Percentiles rank a stretch among this genome's conserved stretches.
Conservation (phyloP, 1,140 invertebrate species). For the Euura lappo region DNA sequence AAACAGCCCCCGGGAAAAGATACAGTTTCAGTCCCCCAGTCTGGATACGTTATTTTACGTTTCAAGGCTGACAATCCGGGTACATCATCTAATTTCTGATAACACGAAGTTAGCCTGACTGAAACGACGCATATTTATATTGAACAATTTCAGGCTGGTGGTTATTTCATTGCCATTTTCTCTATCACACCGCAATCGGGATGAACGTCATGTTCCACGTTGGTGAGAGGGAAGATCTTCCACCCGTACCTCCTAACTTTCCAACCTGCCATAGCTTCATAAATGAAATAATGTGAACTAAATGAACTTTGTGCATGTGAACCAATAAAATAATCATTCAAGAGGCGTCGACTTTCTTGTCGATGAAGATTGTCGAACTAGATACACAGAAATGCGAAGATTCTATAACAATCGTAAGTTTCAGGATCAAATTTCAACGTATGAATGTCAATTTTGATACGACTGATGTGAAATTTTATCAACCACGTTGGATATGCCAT, state of each 20-base stretch:
- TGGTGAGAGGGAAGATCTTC: slow-evolving; percentile 73
- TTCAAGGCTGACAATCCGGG: slow-evolving; percentile 76
- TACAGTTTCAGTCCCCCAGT: slow-evolving; percentile 70
- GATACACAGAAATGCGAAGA: too few species aligned
- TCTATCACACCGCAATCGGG: slow-evolving; percentile 79
- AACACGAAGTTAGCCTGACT: not conserved
- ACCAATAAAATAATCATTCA: too few species aligned
- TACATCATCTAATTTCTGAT: slow-evolving; percentile 37
- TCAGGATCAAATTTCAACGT: too few species aligned
- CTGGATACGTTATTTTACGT: slow-evolving; percentile 73
- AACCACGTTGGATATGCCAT: too few species aligned
- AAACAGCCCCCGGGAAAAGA: slow-evolving; percentile 35
- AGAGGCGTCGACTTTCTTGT: too few species aligned
- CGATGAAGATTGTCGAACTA: too few species aligned
- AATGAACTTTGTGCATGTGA: too few species aligned
- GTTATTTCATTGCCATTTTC: slow-evolving; percentile 81
- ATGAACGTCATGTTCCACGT: slow-evolving; percentile 79
- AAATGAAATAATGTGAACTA: slow-evolving; percentile 42
- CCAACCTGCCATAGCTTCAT: slow-evolving; percentile 74
- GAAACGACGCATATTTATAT: too few species aligned
- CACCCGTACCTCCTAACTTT: slow-evolving; percentile 74
- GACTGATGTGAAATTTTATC: too few species aligned
- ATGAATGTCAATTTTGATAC: too few species aligned
- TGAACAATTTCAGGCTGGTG: slow-evolving; percentile 68
- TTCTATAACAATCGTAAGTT: too few species aligned